Conservation (phyloP, 1,140 invertebrate genomes). For the Nephila pilipes region DNA sequence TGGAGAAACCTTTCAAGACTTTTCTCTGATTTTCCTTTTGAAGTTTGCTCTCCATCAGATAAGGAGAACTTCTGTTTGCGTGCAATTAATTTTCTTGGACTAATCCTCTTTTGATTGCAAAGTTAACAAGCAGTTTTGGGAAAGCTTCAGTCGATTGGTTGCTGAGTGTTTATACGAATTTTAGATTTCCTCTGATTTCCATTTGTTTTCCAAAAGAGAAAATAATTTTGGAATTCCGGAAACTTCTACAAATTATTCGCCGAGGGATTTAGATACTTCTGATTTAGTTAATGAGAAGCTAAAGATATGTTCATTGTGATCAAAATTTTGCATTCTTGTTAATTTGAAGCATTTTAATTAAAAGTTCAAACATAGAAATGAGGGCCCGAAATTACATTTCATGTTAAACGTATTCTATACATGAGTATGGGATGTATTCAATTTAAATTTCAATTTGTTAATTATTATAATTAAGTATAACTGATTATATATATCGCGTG, state of each 20-base stretch:
- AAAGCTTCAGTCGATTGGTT: conserved; percentile 13
- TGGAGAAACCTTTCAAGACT: conserved; percentile 44
- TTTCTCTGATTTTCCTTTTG: conserved; percentile 39
- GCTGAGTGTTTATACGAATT: conserved; percentile 21
- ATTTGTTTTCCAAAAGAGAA: neutral
- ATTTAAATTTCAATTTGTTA: no score
- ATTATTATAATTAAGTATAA: no score
- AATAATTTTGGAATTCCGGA: neutral
- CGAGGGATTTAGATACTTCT: neutral
- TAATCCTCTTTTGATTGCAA: conserved; percentile 67
- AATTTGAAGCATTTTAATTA: no score
- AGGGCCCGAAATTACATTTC: no score
- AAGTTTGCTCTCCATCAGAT: conserved; percentile 5
- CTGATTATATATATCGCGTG: no score
- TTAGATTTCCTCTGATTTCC: conserved; percentile 9
- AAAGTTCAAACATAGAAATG: no score
- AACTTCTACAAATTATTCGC: neutral
- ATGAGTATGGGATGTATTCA: no score
- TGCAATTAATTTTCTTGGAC: conserved; percentile 62
- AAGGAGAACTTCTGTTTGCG: conserved; percentile 47
- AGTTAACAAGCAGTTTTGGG: conserved; percentile 45
- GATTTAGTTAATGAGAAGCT: neutral
- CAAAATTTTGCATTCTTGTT: no score
- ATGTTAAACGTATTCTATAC: no score
- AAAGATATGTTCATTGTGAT: neutral